These are phyloP conservation scores for Microplitis deprimator DNA, from an alignment of 2,888 invertebrate genomes.

Conservation along the genomic window DNA sequence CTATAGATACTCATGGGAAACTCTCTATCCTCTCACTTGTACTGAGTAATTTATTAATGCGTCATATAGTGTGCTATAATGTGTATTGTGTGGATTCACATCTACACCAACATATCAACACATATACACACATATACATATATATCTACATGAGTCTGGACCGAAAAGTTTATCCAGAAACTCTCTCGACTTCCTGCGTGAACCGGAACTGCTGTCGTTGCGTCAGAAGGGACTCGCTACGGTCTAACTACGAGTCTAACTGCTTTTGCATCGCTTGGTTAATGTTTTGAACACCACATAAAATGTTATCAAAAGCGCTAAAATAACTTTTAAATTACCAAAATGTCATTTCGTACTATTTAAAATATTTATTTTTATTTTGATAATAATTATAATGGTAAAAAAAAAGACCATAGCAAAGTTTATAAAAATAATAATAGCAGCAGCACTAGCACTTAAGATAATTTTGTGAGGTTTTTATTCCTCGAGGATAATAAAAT, in stretches of 20 bases:
- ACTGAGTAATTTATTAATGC: slow-evolving; percentile 55
- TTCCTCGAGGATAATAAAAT: too few relatives aligned
- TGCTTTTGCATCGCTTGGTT: slow-evolving; percentile 28
- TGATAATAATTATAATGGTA: too few relatives aligned
- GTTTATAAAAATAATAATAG: too few relatives aligned
- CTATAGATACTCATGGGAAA: slow-evolving; percentile 50
- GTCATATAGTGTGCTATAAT: slow-evolving; percentile 31
- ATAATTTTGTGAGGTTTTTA: too few relatives aligned
- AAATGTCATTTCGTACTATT: too few relatives aligned
- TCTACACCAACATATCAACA: slow-evolving; percentile 1
- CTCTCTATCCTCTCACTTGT: slow-evolving; percentile 34
- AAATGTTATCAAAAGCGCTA: slow-evolving; percentile 12
- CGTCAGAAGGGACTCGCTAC: slow-evolving; percentile 24
- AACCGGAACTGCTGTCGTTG: slow-evolving; percentile 37
- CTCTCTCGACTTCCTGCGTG: slow-evolving; percentile 40
- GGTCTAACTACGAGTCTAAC: slow-evolving; percentile 14
- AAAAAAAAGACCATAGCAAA: too few relatives aligned
- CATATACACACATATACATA: too few relatives aligned
- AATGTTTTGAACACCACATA: slow-evolving; percentile 17
- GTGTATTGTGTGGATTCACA: neutral
- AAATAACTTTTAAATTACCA: slow-evolving; percentile 1
- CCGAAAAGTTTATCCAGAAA: slow-evolving; percentile 50
- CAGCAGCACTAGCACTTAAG: too few relatives aligned
- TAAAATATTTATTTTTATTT: too few relatives aligned
- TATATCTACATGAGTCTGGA: slow-evolving; percentile 41